phyloP scores from a whole-genome alignment of 2,113 vertebrate species.

The Gorsachius goisagi region DNA sequence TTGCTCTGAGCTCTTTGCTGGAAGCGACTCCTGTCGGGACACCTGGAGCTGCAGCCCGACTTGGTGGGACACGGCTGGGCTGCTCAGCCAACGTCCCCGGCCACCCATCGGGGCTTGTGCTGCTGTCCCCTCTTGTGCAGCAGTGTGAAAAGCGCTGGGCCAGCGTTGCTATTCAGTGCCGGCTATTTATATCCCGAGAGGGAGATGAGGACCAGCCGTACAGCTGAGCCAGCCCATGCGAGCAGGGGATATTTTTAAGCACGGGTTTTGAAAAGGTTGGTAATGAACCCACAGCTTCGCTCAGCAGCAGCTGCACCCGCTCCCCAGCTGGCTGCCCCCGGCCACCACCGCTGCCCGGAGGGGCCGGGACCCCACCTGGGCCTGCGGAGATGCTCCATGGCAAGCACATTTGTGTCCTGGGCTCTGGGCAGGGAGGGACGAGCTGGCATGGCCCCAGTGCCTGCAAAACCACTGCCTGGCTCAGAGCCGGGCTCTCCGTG shows the following conservation, averaged over 20 bases:
- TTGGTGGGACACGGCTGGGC: background rate
- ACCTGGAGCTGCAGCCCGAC: fast-evolving
- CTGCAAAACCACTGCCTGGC: background rate
- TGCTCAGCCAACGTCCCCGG: fast-evolving
- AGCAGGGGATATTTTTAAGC: conserved; percentile 40
- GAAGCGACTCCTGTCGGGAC: background rate
- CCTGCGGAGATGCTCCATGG: background rate
- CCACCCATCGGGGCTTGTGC: fast-evolving
- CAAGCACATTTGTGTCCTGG: background rate
- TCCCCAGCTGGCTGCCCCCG: background rate
- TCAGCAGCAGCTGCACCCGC: background rate
- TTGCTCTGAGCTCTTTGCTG: background rate
- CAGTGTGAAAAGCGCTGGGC: background rate
- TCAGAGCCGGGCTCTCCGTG: fast-evolving
- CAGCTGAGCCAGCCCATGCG: conserved; percentile 30
- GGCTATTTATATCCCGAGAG: conserved; percentile 44
- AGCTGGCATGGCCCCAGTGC: background rate
- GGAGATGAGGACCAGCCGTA: conserved; percentile 18
- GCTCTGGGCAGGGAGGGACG: background rate
- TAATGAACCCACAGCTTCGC: conserved; percentile 3
- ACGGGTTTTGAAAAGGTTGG: background rate
- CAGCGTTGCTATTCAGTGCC: background rate
- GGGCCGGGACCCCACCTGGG: fast-evolving
- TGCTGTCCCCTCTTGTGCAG: background rate
- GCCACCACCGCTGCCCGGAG: fast-evolving